These are phyloP conservation scores for Oreotrochilus melanogaster DNA, from an alignment of 2,113 vertebrate species.

Conservation along the genomic window DNA sequence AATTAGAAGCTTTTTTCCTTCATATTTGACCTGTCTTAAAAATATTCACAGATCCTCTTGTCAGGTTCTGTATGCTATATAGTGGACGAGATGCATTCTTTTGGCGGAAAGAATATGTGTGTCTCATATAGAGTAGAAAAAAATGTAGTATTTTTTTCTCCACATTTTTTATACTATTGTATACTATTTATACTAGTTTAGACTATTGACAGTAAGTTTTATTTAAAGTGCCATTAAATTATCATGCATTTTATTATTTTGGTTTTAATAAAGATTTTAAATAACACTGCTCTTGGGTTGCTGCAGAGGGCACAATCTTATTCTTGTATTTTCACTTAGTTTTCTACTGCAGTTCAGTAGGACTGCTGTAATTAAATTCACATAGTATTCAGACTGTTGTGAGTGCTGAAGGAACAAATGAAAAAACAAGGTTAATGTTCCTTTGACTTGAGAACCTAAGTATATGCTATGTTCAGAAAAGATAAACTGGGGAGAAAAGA, in stretches of 20 bases:
- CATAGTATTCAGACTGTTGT: not conserved
- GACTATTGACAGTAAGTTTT: not conserved
- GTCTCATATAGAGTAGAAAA: not conserved
- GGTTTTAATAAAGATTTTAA: not conserved
- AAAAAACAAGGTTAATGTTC: not conserved
- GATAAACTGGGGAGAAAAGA: not conserved
- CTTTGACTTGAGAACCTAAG: not conserved
- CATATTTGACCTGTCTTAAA: not conserved
- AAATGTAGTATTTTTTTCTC: not conserved
- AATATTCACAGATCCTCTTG: not conserved
- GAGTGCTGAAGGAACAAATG: not conserved
- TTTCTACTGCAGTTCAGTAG: not conserved
- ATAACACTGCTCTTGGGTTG: not conserved
- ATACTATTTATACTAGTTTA: not conserved
- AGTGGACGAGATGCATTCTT: not conserved
- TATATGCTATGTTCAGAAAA: not conserved
- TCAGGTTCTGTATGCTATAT: not conserved
- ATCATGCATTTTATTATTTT: not conserved
- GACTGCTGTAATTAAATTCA: not conserved
- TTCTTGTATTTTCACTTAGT: not conserved
- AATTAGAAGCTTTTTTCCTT: accelerated
- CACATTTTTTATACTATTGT: not conserved
- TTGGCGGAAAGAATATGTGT: not conserved
- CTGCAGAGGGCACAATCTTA: not conserved
- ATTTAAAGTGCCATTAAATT: not conserved